Base-by-base conservation (phyloP, 2,113 vertebrate species). In the Bos indicus region DNA sequence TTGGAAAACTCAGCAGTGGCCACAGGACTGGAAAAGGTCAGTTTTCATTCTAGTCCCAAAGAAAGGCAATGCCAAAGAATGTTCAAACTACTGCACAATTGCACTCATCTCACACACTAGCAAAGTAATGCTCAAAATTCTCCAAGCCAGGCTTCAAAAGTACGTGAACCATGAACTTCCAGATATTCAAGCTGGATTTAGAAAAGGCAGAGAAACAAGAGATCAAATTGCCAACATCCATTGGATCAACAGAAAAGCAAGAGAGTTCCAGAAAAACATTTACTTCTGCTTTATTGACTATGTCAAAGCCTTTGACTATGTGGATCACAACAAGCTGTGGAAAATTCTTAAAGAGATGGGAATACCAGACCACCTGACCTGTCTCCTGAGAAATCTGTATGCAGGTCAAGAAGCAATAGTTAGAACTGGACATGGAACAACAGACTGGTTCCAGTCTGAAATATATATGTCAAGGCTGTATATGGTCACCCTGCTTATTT, bases 231-330 rank as follows among this genome's bases (percentile, higher is more conserved):
- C 9, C n/a, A 71, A 71, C n/a, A 40, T 40, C 19, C 10, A 3
- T 0, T 71, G 19, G n/a, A 71, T 36, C 10, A 71, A 40, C 0
- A 0, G n/a, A 40, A 71, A 71, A 71, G 19, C 19, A 71, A 40
- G 19, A 71, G 19, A 71, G 36, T 71, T 71, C 67, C n/a, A 71
- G 19, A 40, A 40, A 71, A 71, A 36, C 64, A 71, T 40, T 71
- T 71, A 23, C 67, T 71, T 71, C 9, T 36, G 67, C 67, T 71
- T 71, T 71, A 36, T 71, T 71, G 67, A 23, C n/a, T 36, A 67
- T 2, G 0, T 19, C 64, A 67, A 67, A 67, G 64, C 17, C 33
- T 67, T 36, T 36, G 64, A 36, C 9, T 71, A n/a, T 71, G n/a
- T 71, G 19, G 67, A 23, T 36, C n/a, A 71, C n/a, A 71, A 71